Base-by-base conservation (phyloP, 2,113 vertebrate species). In the Myanophis thanlyinensis region DNA sequence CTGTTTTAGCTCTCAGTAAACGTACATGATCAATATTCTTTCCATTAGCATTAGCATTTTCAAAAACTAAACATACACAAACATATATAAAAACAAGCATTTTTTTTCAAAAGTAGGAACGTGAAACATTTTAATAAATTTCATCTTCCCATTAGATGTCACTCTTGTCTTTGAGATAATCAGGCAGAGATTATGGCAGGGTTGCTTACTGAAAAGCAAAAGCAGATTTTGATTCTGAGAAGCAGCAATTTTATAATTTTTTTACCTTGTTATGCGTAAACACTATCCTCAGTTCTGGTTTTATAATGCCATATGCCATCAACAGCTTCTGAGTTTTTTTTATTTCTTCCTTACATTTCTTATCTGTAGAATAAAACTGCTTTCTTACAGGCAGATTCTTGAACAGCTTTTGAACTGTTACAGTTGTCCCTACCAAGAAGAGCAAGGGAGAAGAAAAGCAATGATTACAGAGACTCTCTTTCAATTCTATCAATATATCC, bases 311-410 rank as follows among this genome's bases (percentile, higher is more conserved):
- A 87, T 99, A 99, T 0, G 98, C 98, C 96, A 97, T 97, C 59
- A 99, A 97, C 48, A 99, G 96, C 90, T 99, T 98, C 91, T 99
- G 98, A 47, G 99, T 86, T 94, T 98, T 99, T 97, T 98, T 99
- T 88, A 99, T 95, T 73, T 99, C 99, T 87, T 99, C 99, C 95
- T 99, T 99, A 97, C 99, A 98, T 97, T 99, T 99, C 97, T 98
- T 99, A 67, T 93, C 96, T 49, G 98, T 98, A 85, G 98, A 98
- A 67, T 98, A 99, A 97, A 98, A 99, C 88, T 99, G 99, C 27
- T 99, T 98, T 95, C 99, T 98, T 94, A 99, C 99, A 18, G 99
- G 99, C 46, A 99, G 97, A 95, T 98, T 99, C 97, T 98, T 99
- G 95, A 99, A 99, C 89, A 99, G 97, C 95, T 97, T 98, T 85